These are phyloP conservation scores for Amphipoea lucens DNA, from an alignment of 2,888 invertebrate species.

Conservation along the genomic window DNA sequence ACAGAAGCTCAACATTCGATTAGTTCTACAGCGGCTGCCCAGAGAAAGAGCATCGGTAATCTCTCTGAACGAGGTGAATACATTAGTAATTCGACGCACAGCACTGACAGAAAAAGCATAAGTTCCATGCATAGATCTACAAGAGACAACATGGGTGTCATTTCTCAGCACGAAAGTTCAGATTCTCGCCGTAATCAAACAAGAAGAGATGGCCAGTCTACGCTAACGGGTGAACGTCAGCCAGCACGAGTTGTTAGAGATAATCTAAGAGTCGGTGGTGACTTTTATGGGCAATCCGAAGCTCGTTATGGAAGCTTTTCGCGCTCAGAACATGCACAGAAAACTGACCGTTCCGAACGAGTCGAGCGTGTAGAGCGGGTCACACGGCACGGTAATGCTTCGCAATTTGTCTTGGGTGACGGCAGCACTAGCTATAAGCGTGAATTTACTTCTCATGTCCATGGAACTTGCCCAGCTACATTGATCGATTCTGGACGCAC, in stretches of 20 bases:
- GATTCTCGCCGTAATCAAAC: slow-evolving; percentile 80
- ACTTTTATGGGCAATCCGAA: slow-evolving; percentile 93
- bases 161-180: slow-evolving; percentile 88
- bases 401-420: slow-evolving; percentile 94
- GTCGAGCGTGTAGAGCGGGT: slow-evolving; percentile 91
- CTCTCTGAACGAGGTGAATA: slow-evolving; percentile 93
- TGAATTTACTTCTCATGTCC: slow-evolving; percentile 93
- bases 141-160: slow-evolving; percentile 88
- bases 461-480: slow-evolving; percentile 95
- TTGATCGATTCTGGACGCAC: slow-evolving; percentile 93
- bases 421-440: slow-evolving; percentile 93
- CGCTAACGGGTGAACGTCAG: slow-evolving; percentile 90
- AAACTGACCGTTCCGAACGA: slow-evolving; percentile 81
- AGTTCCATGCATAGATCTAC: slow-evolving; percentile 94
- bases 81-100: slow-evolving; percentile 92
- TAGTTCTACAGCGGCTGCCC: slow-evolving; percentile 94
- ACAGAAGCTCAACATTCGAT: slow-evolving; percentile 94
- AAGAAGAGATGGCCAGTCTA: slow-evolving; percentile 90
- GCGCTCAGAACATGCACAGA: slow-evolving; percentile 86
- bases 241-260: slow-evolving; percentile 91
- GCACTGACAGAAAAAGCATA: slow-evolving; percentile 93
- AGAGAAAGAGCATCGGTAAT: slow-evolving; percentile 95
- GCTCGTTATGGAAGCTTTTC: slow-evolving; percentile 93
- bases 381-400: slow-evolving; percentile 92
- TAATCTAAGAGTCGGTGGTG: slow-evolving; percentile 93